Conservation (phyloP, 2,888 invertebrate genomes). For the Lasioglossum oenotherae region DNA sequence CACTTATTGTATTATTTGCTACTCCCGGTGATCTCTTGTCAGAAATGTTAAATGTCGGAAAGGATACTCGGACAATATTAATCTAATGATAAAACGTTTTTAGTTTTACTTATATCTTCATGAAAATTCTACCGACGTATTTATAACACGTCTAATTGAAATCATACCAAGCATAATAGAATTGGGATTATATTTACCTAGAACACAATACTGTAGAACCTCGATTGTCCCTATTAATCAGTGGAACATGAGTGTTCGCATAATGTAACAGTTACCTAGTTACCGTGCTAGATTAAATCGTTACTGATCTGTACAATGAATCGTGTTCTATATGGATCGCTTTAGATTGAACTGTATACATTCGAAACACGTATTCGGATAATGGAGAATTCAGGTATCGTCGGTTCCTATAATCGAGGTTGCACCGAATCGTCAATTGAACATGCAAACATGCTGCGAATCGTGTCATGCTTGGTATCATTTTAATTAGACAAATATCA, state of each 20-base stretch:
- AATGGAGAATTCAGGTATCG: not conserved
- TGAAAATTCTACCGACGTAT: not conserved
- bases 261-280: not conserved
- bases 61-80: not conserved
- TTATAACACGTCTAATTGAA: not conserved
- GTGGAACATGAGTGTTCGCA: not conserved
- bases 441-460: not conserved
- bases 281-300: not conserved
- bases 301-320: not conserved
- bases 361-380: not conserved
- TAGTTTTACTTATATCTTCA: not conserved
- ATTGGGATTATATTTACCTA: not conserved
- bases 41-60: too few species aligned
- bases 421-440: not conserved
- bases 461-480: not conserved
- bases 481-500: not conserved
- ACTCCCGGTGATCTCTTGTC: too few species aligned
- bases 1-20: too few species aligned
- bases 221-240: not conserved
- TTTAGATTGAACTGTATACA: not conserved
- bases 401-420: not conserved
- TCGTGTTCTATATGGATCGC: not conserved
- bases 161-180: not conserved
- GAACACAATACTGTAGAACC: not conserved
- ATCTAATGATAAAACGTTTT: not conserved